Evolutionary conservation across 92 coral and sea anemone species (phyloP).

Genomic region (Isaurus tuberculatus): DNA sequence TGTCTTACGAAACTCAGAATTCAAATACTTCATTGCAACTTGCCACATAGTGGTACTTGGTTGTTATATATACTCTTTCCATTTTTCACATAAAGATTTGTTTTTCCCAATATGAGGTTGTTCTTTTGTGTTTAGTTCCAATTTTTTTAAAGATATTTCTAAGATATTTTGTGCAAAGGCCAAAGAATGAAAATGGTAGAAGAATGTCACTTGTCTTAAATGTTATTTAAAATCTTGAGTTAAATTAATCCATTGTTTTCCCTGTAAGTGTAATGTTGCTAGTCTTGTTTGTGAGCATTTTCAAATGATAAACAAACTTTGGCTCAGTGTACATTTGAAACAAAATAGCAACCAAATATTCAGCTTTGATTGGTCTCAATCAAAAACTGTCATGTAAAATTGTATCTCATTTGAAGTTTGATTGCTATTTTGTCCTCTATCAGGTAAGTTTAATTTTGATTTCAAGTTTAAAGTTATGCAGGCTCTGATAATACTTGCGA

Average conservation of each 20-base stretch:
- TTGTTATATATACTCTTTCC: too few species aligned
- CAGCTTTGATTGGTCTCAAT: not conserved
- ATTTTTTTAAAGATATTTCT: not conserved
- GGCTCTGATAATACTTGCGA: not conserved
- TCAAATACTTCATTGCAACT: too few species aligned
- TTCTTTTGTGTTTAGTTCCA: not conserved
- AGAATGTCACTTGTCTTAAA: constrained; percentile 5
- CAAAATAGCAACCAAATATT: constrained; percentile 4
- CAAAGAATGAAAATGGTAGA: constrained; percentile 39
- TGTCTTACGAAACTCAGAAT: too few species aligned
- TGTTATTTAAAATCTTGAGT: not conserved
- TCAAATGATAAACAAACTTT: not conserved
- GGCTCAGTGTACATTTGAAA: not conserved
- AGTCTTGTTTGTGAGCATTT: not conserved
- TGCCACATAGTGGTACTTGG: too few species aligned
- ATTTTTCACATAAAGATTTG: not conserved
- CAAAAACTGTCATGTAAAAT: not conserved
- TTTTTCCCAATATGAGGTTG: not conserved
- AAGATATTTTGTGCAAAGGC: not conserved
- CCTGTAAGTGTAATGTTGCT: not conserved
- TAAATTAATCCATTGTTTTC: not conserved
- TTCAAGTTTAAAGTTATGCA: constrained; percentile 3
- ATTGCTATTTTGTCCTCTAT: constrained; percentile 34
- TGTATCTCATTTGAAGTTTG: not conserved
- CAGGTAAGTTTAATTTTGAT: constrained; percentile 6